Evolutionary conservation across 2,113 vertebrate species (phyloP).

Genomic region (Ahaetulla prasina): DNA sequence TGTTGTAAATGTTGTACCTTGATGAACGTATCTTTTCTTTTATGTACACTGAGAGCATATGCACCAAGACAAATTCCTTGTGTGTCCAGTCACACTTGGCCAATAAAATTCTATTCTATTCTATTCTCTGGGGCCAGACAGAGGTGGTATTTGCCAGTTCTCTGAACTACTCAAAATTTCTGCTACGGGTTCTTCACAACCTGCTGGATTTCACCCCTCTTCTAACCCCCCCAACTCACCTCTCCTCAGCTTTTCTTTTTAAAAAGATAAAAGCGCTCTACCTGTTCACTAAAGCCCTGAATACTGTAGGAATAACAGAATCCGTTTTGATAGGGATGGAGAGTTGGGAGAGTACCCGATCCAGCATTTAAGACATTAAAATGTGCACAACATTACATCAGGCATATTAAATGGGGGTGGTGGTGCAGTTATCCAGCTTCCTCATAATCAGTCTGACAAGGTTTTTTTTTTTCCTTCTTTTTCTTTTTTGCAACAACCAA

Average conservation of each 20-base stretch:
- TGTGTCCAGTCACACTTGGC: too few species aligned
- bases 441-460: slow-evolving; percentile 59
- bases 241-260: slow-evolving; percentile 11
- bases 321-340: slow-evolving; percentile 9
- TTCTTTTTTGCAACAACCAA: slow-evolving; percentile 45
- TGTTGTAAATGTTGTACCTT: too few species aligned
- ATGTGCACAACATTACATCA: slow-evolving; percentile 44
- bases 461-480: neutral
- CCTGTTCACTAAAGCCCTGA: slow-evolving; percentile 13
- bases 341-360: slow-evolving; percentile 41
- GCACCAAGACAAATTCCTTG: too few species aligned
- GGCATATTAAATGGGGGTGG: slow-evolving; percentile 33
- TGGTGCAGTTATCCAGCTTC: slow-evolving; percentile 47
- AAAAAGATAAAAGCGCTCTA: slow-evolving; percentile 24
- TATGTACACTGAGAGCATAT: too few species aligned
- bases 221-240: neutral
- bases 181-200: too few species aligned
- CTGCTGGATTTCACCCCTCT: too few species aligned
- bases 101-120: too few species aligned
- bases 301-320: slow-evolving; percentile 23
- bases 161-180: too few species aligned
- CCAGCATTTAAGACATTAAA: slow-evolving; percentile 39
- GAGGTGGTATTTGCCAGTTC: too few species aligned
- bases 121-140: too few species aligned
- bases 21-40: too few species aligned